These are phyloP conservation scores for Struthio camelus DNA, from an alignment of 2,113 vertebrate species.

Conservation along the genomic window DNA sequence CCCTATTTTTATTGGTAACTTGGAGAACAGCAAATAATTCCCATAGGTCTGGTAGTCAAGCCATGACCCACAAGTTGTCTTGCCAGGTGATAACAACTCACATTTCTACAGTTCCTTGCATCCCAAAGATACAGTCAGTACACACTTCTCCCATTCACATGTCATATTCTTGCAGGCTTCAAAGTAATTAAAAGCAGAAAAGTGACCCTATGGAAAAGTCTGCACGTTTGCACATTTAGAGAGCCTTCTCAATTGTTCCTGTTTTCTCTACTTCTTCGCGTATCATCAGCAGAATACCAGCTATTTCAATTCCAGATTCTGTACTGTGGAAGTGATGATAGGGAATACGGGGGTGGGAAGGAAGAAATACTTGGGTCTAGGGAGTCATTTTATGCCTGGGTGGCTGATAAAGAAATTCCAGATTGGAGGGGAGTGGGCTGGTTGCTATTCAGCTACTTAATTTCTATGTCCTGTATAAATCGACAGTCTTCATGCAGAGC, in stretches of 20 bases:
- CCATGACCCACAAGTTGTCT: conserved; percentile 42
- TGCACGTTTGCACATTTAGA: neutral
- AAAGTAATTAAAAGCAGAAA: conserved; percentile 21
- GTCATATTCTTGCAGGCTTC: conserved; percentile 37
- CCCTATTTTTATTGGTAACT: conserved; percentile 37
- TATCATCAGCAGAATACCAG: neutral
- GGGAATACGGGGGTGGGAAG: neutral
- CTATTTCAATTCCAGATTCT: neutral
- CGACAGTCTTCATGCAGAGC: neutral
- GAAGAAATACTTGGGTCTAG: neutral
- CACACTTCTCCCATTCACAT: neutral
- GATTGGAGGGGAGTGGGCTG: neutral
- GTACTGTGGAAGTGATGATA: neutral
- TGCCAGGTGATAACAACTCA: conserved; percentile 42
- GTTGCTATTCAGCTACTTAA: neutral
- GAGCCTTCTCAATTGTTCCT: neutral
- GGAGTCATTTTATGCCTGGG: neutral
- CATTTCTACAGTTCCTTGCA: neutral
- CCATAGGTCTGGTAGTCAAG: neutral
- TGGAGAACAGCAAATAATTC: conserved; percentile 47
- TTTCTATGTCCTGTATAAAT: neutral
- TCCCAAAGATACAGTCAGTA: neutral
- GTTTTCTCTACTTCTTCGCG: neutral
- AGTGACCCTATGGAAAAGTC: conserved; percentile 21
- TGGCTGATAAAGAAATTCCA: neutral